Percentiles rank a stretch among this genome's conserved stretches.
Evolutionary conservation across 1,140 invertebrate genomes (phyloP).

Genomic region (Calliphora vicina): DNA sequence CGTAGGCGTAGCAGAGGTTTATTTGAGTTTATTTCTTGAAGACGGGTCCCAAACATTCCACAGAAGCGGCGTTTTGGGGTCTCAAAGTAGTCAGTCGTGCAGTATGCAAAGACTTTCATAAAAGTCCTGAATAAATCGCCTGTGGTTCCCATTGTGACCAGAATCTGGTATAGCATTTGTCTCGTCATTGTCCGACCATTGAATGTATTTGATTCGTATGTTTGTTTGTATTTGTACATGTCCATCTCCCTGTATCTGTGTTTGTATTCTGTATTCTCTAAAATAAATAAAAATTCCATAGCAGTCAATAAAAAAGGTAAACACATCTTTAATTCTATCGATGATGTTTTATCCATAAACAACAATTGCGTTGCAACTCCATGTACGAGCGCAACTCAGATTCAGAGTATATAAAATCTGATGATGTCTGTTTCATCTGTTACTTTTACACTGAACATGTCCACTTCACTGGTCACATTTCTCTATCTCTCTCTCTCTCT

Average conservation of each 20-base stretch:
- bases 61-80: too few species aligned
- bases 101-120: too few species aligned
- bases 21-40: too few species aligned
- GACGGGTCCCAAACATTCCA: too few species aligned
- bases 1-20: too few species aligned
- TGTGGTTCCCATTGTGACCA: neutral
- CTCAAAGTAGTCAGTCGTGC: too few species aligned
- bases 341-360: neutral
- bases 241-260: neutral
- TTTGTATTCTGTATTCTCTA: neutral
- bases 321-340: neutral
- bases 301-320: conserved; percentile 12
- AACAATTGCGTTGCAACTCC: neutral
- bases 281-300: neutral
- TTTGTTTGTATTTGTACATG: neutral
- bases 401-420: neutral
- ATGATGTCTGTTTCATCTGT: neutral
- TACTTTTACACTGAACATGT: conserved; percentile 3
- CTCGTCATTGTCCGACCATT: neutral
- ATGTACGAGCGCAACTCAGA: neutral
- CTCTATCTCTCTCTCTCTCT: neutral
- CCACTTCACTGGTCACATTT: neutral
- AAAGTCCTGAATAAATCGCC: too few species aligned
- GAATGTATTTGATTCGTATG: neutral
- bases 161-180: neutral